Conservation (phyloP, 2,797 vertebrate species). For the Manis javanica region DNA sequence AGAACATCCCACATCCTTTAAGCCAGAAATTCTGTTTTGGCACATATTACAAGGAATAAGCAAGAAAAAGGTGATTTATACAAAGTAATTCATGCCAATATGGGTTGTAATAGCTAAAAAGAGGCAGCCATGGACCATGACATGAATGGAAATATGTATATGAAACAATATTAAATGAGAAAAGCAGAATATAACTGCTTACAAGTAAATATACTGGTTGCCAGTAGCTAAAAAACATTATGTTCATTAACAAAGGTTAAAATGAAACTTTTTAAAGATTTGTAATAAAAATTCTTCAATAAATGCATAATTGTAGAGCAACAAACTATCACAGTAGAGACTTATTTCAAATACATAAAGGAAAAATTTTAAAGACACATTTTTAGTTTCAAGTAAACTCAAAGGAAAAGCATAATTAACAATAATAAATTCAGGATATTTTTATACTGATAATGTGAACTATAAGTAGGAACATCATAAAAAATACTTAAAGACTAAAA, state of each 20-base stretch:
- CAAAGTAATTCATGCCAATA: not conserved
- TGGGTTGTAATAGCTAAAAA: not conserved
- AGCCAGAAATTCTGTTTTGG: conserved; percentile 3
- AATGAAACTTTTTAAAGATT: not conserved
- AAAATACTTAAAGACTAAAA: conserved; percentile 5
- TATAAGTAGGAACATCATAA: conserved; percentile 8
- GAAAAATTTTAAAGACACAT: not conserved
- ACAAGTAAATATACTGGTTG: not conserved
- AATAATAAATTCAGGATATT: not conserved
- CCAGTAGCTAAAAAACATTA: not conserved
- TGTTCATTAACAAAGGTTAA: not conserved
- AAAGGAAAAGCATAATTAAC: not conserved
- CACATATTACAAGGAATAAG: not conserved
- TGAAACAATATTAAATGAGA: not conserved
- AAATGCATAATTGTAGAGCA: not conserved
- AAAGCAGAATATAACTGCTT: not conserved
- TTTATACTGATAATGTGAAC: conserved; percentile 10
- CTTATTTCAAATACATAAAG: not conserved
- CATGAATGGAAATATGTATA: not conserved
- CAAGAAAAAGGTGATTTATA: not conserved
- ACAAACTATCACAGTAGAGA: not conserved
- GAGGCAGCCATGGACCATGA: not conserved
- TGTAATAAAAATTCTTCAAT: not conserved
- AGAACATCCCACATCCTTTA: not conserved
- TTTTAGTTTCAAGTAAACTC: conserved; percentile 40